phyloP scores from a whole-genome alignment of 2,888 invertebrate species.

The Lypha dubia region DNA sequence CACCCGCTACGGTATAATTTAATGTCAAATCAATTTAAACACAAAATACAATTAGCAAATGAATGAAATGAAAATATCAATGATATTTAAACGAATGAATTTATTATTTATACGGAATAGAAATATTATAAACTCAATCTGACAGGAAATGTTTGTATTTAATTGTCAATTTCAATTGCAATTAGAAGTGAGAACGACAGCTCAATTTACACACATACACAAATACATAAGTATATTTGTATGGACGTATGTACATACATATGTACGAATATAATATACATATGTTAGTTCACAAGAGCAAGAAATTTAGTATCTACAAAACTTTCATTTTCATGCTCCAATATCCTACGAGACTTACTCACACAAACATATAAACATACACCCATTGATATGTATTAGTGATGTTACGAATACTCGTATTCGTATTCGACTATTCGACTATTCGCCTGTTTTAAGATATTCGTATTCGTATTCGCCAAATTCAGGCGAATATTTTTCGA shows the following conservation, averaged over 20 bases:
- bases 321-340: too few species aligned
- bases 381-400: too few species aligned
- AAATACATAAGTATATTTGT: neutral
- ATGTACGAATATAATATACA: too few species aligned
- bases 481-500: too few species aligned
- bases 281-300: too few species aligned
- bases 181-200: neutral
- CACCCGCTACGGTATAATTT: neutral
- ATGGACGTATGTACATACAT: neutral
- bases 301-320: too few species aligned
- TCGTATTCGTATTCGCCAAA: too few species aligned
- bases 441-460: too few species aligned
- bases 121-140: conserved; percentile 3
- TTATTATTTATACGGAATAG: neutral
- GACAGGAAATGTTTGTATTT: conserved; percentile 4
- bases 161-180: conserved; percentile 32
- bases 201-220: neutral
- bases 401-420: too few species aligned
- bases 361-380: neutral
- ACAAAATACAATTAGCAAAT: neutral
- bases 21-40: neutral
- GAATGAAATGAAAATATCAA: too few species aligned
- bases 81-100: conserved; percentile 25
- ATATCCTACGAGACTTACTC: neutral
- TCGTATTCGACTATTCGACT: too few species aligned